phyloP scores from a whole-genome alignment of 2,888 invertebrate genomes.

The Cantharis nigra region DNA sequence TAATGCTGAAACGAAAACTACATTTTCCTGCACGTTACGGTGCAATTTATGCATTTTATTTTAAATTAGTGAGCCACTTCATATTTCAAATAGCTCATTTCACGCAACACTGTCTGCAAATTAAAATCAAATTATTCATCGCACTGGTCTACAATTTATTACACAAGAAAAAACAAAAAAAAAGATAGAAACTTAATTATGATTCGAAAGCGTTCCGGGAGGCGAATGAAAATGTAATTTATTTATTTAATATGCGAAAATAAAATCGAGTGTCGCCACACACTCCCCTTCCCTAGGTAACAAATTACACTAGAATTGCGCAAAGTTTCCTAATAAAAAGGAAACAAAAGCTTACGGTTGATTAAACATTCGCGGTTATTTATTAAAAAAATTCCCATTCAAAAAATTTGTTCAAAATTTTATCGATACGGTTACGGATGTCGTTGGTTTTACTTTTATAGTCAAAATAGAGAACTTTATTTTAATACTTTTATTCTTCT shows the following conservation, averaged over 20 bases:
- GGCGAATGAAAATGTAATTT: not conserved
- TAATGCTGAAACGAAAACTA: not conserved
- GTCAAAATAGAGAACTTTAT: slow-evolving; percentile 15
- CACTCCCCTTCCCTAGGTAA: not conserved
- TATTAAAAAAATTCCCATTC: not conserved
- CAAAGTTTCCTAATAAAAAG: not conserved
- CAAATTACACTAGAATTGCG: not conserved
- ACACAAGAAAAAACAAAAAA: not conserved
- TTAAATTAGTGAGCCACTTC: not conserved
- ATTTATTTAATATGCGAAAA: not conserved
- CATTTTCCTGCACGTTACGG: not conserved
- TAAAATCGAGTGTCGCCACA: not conserved
- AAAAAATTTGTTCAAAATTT: not conserved
- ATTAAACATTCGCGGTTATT: slow-evolving; percentile 2
- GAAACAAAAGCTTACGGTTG: not conserved
- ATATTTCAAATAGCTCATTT: not conserved
- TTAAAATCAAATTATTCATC: not conserved
- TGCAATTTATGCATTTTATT: not conserved
- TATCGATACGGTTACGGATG: not conserved
- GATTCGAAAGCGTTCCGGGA: not conserved
- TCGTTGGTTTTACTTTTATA: slow-evolving; percentile 12
- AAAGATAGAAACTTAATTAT: not conserved
- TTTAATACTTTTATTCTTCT: slow-evolving; percentile 22
- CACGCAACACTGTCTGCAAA: not conserved
- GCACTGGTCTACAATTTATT: not conserved